These are phyloP conservation scores for Drosophila gaucha DNA, from an alignment of 2,888 invertebrate genomes.

Conservation along the genomic window DNA sequence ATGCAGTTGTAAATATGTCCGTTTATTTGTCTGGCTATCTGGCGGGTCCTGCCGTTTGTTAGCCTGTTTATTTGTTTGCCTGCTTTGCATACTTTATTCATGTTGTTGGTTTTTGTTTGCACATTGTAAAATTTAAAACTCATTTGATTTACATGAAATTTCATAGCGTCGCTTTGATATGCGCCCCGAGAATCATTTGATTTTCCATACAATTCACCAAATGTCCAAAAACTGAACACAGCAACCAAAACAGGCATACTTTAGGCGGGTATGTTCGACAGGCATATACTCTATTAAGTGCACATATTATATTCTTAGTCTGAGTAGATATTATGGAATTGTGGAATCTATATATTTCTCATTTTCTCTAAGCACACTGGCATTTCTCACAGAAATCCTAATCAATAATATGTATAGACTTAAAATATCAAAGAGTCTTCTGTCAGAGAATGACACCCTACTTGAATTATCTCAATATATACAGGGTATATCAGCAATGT, in stretches of 20 bases:
- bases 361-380: too few relatives aligned
- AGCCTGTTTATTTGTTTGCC: slow-evolving; percentile 65
- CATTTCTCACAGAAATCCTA: too few relatives aligned
- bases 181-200: slow-evolving; percentile 42
- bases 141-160: slow-evolving; percentile 79
- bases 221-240: slow-evolving; percentile 12
- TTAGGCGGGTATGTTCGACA: not conserved
- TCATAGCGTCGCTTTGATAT: slow-evolving; percentile 55
- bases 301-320: not conserved
- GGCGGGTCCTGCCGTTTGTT: slow-evolving; percentile 38
- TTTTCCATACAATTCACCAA: slow-evolving; percentile 37
- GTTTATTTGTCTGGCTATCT: slow-evolving; percentile 72
- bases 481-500: not conserved
- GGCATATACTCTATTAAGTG: not conserved
- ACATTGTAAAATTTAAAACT: slow-evolving; percentile 72
- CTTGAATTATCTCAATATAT: not conserved
- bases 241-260: not conserved
- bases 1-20: slow-evolving; percentile 76
- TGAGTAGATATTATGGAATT: too few relatives aligned
- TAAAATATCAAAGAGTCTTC: too few relatives aligned
- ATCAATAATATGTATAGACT: too few relatives aligned
- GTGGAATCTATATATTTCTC: not conserved
- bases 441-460: too few relatives aligned
- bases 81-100: slow-evolving; percentile 42
- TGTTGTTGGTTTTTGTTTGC: slow-evolving; percentile 15